phyloP scores from a whole-genome alignment of 53 echinoderm and acorn worm genomes.

The Temnopleurus reevesii region DNA sequence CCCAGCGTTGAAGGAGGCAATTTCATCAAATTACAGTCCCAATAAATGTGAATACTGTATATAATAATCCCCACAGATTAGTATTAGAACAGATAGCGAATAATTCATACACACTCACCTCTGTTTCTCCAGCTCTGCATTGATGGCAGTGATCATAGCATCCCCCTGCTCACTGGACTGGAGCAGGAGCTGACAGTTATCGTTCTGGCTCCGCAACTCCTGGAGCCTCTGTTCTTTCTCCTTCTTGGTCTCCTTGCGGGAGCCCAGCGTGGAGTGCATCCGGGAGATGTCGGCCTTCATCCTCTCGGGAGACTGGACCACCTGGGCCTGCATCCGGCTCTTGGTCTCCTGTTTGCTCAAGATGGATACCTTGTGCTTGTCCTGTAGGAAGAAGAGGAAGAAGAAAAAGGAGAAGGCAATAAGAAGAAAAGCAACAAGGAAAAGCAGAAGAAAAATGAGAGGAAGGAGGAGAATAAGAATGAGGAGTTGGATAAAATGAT shows the following conservation, averaged over 20 bases:
- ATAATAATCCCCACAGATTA: too few species aligned
- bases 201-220: constrained; percentile 75
- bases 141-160: constrained; percentile 69
- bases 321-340: constrained; percentile 80
- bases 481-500: too few species aligned
- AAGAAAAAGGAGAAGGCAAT: too few species aligned
- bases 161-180: constrained; percentile 79
- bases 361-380: constrained; percentile 79
- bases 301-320: constrained; percentile 96
- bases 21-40: too few species aligned
- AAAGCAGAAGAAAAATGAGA: too few species aligned
- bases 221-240: constrained; percentile 80
- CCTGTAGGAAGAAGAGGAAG: constrained; percentile 56
- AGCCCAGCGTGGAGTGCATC: constrained; percentile 85
- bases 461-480: too few species aligned
- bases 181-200: constrained; percentile 68
- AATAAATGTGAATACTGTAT: too few species aligned
- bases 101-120: constrained; percentile 66
- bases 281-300: constrained; percentile 93
- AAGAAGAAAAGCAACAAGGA: too few species aligned
- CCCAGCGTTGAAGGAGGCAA: constrained; percentile 72
- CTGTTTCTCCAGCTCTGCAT: constrained; percentile 75
- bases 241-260: constrained; percentile 74
- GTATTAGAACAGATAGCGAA: too few species aligned
- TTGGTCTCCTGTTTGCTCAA: constrained; percentile 69